Base-by-base conservation (phyloP, 1,140 invertebrate genomes). In the Telenomus remus region DNA sequence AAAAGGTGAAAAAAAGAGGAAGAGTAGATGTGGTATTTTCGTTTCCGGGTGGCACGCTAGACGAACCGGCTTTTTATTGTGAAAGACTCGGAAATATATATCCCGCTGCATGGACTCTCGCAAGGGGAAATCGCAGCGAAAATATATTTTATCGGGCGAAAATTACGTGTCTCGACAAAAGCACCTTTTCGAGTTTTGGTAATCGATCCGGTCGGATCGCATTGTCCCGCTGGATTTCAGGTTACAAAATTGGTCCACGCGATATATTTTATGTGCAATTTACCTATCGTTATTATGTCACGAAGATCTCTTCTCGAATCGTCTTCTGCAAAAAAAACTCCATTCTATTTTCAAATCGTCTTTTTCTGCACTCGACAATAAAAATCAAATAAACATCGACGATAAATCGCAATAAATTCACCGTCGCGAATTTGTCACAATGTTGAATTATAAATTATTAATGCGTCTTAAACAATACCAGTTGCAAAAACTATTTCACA, bases 21-120 rank as follows among this genome's bases (percentile, higher is more conserved):
- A 79, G 75, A 80, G 78, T 79, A 77, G 72, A 71, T 76, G 79
- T 78, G 77, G 74, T 83, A 81, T 81, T 82, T 83, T 80, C 77
- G 81, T 81, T 81, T 81, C 81, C 82, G 81, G 81, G 78, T 83
- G 83, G 80, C 53, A 55, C 44, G 60, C 39, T 54, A 13, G 54
- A 43, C 63, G 66, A 74, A 76, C 60, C 60, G 72, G 71, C 34
- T 69, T 75, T 66, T 72, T 42, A 66, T 46, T 61, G 33, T 65
- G 63, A 77, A 75, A 70, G 65, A 65, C 51, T 77, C 44, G 51
- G 63, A 64, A 59, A 70, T 76, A 74, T 71, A 76, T 72, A 72
- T 65, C 39, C 14, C 19, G 19, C 2, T 27, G 2, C 2, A 39
- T 39, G 68, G n/a, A n/a, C n/a, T n/a, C n/a, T n/a, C 54, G 47